Percentiles rank a stretch among this genome's conserved stretches.
Evolutionary conservation across 1,140 invertebrate genomes (phyloP).

Genomic region (Latrodectus geometricus): DNA sequence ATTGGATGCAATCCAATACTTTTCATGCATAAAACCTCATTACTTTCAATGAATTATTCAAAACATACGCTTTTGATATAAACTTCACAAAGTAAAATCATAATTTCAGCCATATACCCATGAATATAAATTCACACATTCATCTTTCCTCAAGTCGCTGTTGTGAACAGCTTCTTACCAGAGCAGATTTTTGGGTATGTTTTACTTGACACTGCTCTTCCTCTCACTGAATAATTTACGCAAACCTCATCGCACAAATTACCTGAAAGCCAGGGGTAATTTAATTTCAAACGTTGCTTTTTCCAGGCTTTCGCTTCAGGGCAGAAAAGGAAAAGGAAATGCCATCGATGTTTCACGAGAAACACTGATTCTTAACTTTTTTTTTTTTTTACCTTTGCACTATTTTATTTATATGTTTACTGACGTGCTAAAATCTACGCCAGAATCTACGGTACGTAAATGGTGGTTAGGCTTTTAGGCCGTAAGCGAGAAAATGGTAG

Average conservation of each 20-base stretch:
- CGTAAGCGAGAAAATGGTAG: slow-evolving; percentile 21
- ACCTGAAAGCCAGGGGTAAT: slow-evolving; percentile 45
- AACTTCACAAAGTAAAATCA: too few species aligned
- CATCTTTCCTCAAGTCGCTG: too few species aligned
- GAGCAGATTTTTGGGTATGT: neutral
- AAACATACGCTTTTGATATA: too few species aligned
- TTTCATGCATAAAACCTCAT: too few species aligned
- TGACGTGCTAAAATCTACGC: neutral
- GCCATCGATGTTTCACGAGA: neutral
- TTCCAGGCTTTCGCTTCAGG: neutral
- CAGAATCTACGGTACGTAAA: neutral
- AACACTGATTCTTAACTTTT: neutral
- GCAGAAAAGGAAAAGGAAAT: too few species aligned
- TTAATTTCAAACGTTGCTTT: slow-evolving; percentile 27
- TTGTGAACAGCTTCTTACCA: too few species aligned
- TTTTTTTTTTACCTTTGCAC: neutral
- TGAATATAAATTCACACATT: too few species aligned
- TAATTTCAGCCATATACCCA: too few species aligned
- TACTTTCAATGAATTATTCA: too few species aligned
- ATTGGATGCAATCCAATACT: too few species aligned
- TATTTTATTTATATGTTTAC: slow-evolving; percentile 13
- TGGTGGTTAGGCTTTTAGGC: neutral
- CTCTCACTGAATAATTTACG: slow-evolving; percentile 36
- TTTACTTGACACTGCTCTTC: slow-evolving; percentile 30
- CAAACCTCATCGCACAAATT: slow-evolving; percentile 39